Conservation (phyloP, 1,140 invertebrate species). For the Spodoptera litura region DNA sequence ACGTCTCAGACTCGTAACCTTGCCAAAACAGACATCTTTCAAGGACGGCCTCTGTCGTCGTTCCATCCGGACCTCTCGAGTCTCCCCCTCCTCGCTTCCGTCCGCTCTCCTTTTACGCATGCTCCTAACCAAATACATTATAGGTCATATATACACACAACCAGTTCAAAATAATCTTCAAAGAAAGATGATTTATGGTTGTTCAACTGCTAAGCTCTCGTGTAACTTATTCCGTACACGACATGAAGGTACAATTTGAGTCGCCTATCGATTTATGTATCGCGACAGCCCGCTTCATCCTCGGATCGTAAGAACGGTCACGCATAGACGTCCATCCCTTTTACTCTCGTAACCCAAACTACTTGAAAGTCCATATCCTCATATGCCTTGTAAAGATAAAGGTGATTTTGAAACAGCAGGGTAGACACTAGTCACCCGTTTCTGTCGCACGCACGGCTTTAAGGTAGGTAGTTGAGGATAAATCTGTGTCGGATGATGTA, state of each 20-base stretch:
- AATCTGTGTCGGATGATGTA: slow-evolving; percentile 44
- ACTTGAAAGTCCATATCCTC: slow-evolving; percentile 50
- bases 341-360: slow-evolving; percentile 56
- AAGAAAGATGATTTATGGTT: slow-evolving; percentile 50
- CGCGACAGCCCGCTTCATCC: slow-evolving; percentile 63
- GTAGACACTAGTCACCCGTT: slow-evolving; percentile 39
- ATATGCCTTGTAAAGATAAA: slow-evolving; percentile 49
- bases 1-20: slow-evolving; percentile 58
- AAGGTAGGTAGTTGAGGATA: slow-evolving; percentile 38
- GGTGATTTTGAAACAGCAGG: slow-evolving; percentile 39
- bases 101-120: slow-evolving; percentile 56
- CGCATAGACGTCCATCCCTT: slow-evolving; percentile 59
- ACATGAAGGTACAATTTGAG: slow-evolving; percentile 53
- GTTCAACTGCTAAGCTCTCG: slow-evolving; percentile 9
- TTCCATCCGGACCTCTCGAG: slow-evolving; percentile 60
- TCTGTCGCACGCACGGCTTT: slow-evolving; percentile 53
- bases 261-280: slow-evolving; percentile 54
- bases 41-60: slow-evolving; percentile 63
- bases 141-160: slow-evolving; percentile 38
- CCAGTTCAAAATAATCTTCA: slow-evolving; percentile 46
- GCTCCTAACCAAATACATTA: slow-evolving; percentile 44
- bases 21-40: slow-evolving; percentile 65
- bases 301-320: slow-evolving; percentile 62
- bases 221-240: slow-evolving; percentile 22
- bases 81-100: slow-evolving; percentile 47